A percentile compares a stretch with the other conserved stretches of the same genome.
Conservation (phyloP, 2,888 invertebrate species). For the Drosophila nr. perissopoda region DNA sequence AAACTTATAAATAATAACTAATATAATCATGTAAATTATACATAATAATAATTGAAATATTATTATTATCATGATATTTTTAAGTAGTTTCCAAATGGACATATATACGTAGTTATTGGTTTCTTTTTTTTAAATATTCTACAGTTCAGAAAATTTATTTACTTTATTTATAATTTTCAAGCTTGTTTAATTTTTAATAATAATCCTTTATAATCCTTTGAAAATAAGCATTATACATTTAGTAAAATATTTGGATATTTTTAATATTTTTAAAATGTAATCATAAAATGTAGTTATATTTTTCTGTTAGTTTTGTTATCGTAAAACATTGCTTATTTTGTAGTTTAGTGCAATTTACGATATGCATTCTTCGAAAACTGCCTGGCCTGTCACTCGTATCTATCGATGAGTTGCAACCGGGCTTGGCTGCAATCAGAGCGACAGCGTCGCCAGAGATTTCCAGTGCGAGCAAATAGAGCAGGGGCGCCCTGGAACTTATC, state of each 20-base stretch:
- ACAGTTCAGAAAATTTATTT: too few relatives aligned
- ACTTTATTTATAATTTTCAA: neutral
- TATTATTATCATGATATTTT: neutral
- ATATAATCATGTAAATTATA: neutral
- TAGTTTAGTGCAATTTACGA: constrained; percentile 22
- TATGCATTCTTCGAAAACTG: constrained; percentile 8
- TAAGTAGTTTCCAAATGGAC: too few relatives aligned
- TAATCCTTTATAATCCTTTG: neutral
- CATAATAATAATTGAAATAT: neutral
- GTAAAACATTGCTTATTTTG: neutral
- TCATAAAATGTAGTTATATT: fast-evolving
- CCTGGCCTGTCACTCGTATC: constrained; percentile 11
- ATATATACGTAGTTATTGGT: neutral
- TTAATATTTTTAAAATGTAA: neutral
- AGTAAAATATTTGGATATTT: neutral
- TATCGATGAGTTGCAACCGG: constrained; percentile 44
- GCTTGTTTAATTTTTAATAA: neutral
- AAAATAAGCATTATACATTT: neutral
- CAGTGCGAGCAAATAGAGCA: constrained; percentile 32
- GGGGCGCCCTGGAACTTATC: constrained; percentile 51
- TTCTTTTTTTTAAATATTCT: too few relatives aligned
- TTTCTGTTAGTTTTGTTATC: neutral
- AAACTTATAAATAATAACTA: neutral
- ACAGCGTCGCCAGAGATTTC: constrained; percentile 2
- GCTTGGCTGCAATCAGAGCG: constrained; percentile 26